Percentiles rank a stretch among this genome's conserved stretches.
These are phyloP conservation scores for Rallus crepitans DNA, from an alignment of 2,797 vertebrate genomes.

Conservation along the genomic window DNA sequence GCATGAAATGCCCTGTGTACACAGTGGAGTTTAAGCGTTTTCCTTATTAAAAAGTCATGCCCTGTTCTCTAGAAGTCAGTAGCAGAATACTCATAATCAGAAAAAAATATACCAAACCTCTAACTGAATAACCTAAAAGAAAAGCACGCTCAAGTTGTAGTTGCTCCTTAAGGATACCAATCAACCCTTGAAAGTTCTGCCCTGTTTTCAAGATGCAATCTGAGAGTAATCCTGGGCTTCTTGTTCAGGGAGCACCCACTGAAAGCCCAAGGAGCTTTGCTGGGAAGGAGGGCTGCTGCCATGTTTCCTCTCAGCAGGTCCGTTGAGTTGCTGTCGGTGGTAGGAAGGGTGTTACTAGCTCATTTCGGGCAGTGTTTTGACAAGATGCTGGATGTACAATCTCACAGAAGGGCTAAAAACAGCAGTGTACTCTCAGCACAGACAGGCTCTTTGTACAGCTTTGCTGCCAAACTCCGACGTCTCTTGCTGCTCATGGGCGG, in stretches of 20 bases:
- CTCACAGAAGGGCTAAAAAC: neutral
- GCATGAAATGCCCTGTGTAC: neutral
- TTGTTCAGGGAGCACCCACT: rapidly evolving
- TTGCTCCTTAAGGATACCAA: neutral
- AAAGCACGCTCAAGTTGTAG: neutral
- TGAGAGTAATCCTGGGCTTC: neutral
- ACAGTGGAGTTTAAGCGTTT: neutral
- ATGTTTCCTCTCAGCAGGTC: neutral
- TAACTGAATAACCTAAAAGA: neutral
- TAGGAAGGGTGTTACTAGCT: neutral
- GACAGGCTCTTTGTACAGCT: neutral
- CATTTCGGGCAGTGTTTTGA: neutral
- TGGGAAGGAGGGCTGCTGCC: neutral
- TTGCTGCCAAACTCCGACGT: neutral
- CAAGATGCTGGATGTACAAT: neutral
- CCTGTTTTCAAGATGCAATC: neutral
- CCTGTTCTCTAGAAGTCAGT: neutral
- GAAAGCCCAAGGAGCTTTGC: rapidly evolving
- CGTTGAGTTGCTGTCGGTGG: neutral
- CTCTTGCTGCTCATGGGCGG: neutral
- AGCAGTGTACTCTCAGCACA: neutral
- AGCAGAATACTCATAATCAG: neutral
- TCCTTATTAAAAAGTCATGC: neutral
- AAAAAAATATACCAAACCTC: neutral
- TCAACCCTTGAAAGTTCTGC: neutral